These are phyloP conservation scores for Formica selysi DNA, from an alignment of 1,140 invertebrate genomes.

Conservation along the genomic window DNA sequence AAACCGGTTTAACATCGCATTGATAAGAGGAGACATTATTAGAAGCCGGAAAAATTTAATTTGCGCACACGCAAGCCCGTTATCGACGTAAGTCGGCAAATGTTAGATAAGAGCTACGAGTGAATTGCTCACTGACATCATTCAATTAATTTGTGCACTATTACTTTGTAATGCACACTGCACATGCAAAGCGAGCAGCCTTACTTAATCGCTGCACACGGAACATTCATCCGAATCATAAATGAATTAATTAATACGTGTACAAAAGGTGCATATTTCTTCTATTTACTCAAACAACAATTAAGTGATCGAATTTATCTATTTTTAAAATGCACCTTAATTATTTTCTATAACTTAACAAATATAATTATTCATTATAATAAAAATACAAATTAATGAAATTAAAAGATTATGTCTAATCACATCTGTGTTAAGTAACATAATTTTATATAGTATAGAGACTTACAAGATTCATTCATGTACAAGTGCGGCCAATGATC, in stretches of 20 bases:
- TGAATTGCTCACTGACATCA: constrained; percentile 21
- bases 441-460: constrained; percentile 5
- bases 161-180: constrained; percentile 28
- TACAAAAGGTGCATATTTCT: not conserved
- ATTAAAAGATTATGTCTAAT: not conserved
- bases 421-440: not conserved
- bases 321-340: not conserved
- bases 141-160: constrained; percentile 41
- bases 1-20: not conserved
- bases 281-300: not conserved
- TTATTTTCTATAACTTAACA: not conserved
- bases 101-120: constrained; percentile 19
- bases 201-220: not conserved
- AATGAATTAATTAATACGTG: not conserved
- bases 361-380: not conserved
- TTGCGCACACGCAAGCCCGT: constrained; percentile 20
- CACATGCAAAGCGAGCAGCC: constrained; percentile 11
- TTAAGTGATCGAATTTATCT: not conserved
- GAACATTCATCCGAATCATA: not conserved
- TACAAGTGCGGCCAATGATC: constrained; percentile 87
- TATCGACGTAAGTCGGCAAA: constrained; percentile 25
- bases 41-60: constrained; percentile 17
- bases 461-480: constrained; percentile 92
- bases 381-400: not conserved
- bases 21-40: constrained; percentile 6